Base-by-base conservation (phyloP, 2,797 vertebrate species). In the Lycodopsis pacificus region DNA sequence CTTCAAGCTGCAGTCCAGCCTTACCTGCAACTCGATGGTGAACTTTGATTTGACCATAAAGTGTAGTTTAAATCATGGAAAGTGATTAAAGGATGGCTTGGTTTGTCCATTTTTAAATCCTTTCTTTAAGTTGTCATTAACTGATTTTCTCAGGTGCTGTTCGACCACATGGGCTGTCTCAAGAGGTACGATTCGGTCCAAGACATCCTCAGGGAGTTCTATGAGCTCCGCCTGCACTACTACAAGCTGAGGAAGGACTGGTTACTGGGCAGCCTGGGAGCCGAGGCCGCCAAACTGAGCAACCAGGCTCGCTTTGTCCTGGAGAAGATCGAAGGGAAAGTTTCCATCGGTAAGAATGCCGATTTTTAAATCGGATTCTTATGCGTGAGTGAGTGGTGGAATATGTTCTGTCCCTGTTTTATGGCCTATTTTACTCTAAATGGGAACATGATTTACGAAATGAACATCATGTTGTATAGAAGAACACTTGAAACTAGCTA, bases 1-100 rank as follows among this genome's bases (percentile, higher is more conserved):
- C 84, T 99, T 99, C 92, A 99, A 99, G 82, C 96, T 99, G 85
- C 98, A 99, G 90, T 98, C 98, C 81, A 97, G 95, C 82, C 97
- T 99, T 84, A 99, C 98, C 89, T 99, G 98, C 93, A 99, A 99
- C 96, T 99, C 98, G 62, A 99, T 99, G 98, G 98, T 97, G 96
- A 93, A 81, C 87, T 20, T 5, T 17, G 14, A 40, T 30, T 44
- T n/a, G 5, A 63, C 19, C 32, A 9, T 6, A 3, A 53, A 54
- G 15, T 48, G 2, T 58, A 38, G 44, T 25, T 13, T 19, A 17
- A 36, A 42, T 44, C 9, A 30, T 27, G 4, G 4, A 56, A 32
- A 22, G 5, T 27, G 9, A 32, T 25, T 3, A 38, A 34, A 32
- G 17, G 6, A n/a, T 5, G 14, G 30, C 68, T 19, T 58, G 30